phyloP scores from a whole-genome alignment of 2,888 invertebrate species.

The Orchestes rusci region DNA sequence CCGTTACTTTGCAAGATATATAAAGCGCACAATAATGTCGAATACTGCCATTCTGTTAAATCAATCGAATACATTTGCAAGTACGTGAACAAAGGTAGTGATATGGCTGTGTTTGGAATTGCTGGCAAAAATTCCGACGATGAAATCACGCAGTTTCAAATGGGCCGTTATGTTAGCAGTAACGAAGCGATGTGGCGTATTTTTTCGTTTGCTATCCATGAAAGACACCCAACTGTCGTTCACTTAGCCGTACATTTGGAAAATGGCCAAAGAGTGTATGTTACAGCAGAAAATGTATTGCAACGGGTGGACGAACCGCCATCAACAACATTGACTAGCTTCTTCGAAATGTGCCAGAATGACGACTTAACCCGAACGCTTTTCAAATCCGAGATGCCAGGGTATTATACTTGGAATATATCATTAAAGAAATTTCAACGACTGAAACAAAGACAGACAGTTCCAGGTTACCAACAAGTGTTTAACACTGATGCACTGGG shows the following conservation, averaged over 20 bases:
- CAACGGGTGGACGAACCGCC: slow-evolving; percentile 28
- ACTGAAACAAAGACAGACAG: slow-evolving; percentile 5
- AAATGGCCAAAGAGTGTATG: slow-evolving; percentile 18
- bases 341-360: slow-evolving; percentile 23
- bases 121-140: slow-evolving; percentile 13
- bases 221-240: slow-evolving; percentile 32
- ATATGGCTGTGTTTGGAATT: slow-evolving; percentile 34
- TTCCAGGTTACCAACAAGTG: slow-evolving; percentile 5
- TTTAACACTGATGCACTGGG: slow-evolving; percentile 28
- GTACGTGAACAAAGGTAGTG: slow-evolving; percentile 32
- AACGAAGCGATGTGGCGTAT: slow-evolving; percentile 33
- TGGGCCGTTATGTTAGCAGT: slow-evolving; percentile 30
- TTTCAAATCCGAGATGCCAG: slow-evolving; percentile 22
- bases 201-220: slow-evolving; percentile 28
- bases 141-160: slow-evolving; percentile 9
- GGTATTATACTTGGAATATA: slow-evolving; percentile 25
- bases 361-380: slow-evolving; percentile 24
- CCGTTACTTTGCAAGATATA: slow-evolving; percentile 29
- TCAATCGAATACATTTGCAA: slow-evolving; percentile 40
- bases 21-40: slow-evolving; percentile 36
- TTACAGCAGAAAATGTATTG: slow-evolving; percentile 1
- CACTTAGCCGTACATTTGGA: slow-evolving; percentile 22
- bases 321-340: slow-evolving; percentile 31
- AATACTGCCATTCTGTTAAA: slow-evolving; percentile 38
- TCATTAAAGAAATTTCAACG: slow-evolving; percentile 10